Evolutionary conservation across 2,888 invertebrate species (phyloP).

Genomic region (Trachelus troglodyta): DNA sequence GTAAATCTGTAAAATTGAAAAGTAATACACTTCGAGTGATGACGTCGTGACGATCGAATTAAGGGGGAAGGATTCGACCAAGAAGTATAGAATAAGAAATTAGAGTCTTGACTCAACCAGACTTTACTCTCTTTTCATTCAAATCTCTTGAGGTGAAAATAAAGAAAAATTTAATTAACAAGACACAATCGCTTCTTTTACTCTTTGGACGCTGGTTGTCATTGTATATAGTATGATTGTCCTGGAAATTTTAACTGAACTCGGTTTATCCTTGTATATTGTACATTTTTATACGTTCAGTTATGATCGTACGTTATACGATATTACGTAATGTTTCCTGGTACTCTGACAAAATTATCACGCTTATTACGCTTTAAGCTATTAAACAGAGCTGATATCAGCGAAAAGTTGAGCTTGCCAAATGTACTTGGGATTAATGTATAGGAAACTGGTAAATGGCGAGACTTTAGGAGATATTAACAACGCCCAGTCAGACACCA

Average conservation of each 20-base stretch:
- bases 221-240: neutral
- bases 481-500: neutral
- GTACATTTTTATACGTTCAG: neutral
- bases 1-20: neutral
- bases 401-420: neutral
- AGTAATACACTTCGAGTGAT: neutral
- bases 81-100: neutral
- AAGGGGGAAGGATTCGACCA: neutral
- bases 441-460: neutral
- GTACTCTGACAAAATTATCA: neutral
- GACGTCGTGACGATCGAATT: neutral
- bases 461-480: neutral
- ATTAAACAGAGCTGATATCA: neutral
- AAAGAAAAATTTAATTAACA: neutral
- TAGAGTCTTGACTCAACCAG: neutral
- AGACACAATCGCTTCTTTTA: neutral
- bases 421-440: neutral
- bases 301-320: neutral
- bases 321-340: neutral
- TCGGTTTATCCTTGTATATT: neutral
- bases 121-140: neutral
- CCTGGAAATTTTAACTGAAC: neutral
- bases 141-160: neutral
- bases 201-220: neutral
- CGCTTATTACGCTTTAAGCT: neutral